Conservation (phyloP, 2,797 vertebrate genomes). For the Rhadinocentrus ornatus region DNA sequence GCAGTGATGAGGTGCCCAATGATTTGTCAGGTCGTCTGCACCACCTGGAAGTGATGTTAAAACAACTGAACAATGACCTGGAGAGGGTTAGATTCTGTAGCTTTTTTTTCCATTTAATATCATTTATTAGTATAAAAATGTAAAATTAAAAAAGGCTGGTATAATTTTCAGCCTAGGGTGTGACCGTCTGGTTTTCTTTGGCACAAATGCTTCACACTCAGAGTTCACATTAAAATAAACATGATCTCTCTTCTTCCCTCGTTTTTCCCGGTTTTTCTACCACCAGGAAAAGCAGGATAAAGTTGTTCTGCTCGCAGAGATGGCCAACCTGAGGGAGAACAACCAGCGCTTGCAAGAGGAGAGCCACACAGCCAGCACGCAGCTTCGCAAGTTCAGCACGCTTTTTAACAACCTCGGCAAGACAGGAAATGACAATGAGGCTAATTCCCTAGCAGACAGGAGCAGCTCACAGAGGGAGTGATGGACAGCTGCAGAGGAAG, state of each 20-base stretch:
- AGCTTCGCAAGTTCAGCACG: constrained; percentile 89
- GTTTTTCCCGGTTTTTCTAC: background rate
- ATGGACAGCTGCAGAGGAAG: constrained; percentile 13
- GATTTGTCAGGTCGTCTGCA: constrained; percentile 89
- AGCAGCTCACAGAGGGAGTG: constrained; percentile 55
- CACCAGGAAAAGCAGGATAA: constrained; percentile 94
- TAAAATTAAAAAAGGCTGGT: background rate
- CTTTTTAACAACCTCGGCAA: constrained; percentile 79
- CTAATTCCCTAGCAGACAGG: constrained; percentile 38
- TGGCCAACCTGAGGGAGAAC: constrained; percentile 90
- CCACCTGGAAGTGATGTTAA: constrained; percentile 92
- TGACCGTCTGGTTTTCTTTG: background rate
- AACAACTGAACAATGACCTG: constrained; percentile 91
- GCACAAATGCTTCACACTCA: no score
- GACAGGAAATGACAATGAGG: constrained; percentile 74
- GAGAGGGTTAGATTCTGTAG: constrained; percentile 83
- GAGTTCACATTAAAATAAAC: background rate
- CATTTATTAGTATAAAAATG: background rate
- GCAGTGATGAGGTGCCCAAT: constrained; percentile 84
- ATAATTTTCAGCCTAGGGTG: background rate
- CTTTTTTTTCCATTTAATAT: background rate
- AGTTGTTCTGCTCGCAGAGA: constrained; percentile 89
- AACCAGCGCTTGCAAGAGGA: constrained; percentile 93
- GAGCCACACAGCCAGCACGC: constrained; percentile 87
- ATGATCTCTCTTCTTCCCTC: background rate